Evolutionary conservation across 1,140 invertebrate genomes (phyloP).

Genomic region (Cylas formicarius): DNA sequence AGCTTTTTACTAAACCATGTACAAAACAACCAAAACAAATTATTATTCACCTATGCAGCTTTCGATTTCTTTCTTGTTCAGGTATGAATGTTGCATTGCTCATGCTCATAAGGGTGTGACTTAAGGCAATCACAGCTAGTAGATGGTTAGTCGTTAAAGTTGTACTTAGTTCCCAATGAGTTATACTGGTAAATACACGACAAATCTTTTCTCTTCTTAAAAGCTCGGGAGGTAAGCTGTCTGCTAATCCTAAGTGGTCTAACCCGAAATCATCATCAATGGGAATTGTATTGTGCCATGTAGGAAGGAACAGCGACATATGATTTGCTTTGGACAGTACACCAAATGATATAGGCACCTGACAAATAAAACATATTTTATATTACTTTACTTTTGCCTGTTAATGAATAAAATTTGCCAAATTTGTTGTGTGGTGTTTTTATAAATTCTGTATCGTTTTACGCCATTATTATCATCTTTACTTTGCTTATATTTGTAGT

Average conservation of each 20-base stretch:
- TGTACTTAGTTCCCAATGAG: conserved; percentile 93
- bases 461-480: neutral
- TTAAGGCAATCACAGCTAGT: conserved; percentile 84
- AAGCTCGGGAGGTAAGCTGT: conserved; percentile 65
- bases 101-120: conserved; percentile 98
- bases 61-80: conserved; percentile 71
- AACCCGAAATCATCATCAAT: conserved; percentile 43
- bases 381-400: too few species aligned
- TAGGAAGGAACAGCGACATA: conserved; percentile 89
- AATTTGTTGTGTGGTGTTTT: too few species aligned
- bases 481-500: neutral
- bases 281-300: conserved; percentile 62
- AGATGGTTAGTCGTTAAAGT: conserved; percentile 94
- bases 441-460: neutral
- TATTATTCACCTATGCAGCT: conserved; percentile 55
- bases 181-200: conserved; percentile 61
- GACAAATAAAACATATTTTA: too few species aligned
- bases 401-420: too few species aligned
- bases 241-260: conserved; percentile 47
- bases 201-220: conserved; percentile 69
- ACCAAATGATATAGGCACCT: conserved; percentile 90
- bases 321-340: conserved; percentile 90
- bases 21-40: too few species aligned
- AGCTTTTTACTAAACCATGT: too few species aligned
- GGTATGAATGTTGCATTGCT: conserved; percentile 88